Evolutionary conservation across 2,888 invertebrate species (phyloP).

Genomic region (Chrysolina americana): DNA sequence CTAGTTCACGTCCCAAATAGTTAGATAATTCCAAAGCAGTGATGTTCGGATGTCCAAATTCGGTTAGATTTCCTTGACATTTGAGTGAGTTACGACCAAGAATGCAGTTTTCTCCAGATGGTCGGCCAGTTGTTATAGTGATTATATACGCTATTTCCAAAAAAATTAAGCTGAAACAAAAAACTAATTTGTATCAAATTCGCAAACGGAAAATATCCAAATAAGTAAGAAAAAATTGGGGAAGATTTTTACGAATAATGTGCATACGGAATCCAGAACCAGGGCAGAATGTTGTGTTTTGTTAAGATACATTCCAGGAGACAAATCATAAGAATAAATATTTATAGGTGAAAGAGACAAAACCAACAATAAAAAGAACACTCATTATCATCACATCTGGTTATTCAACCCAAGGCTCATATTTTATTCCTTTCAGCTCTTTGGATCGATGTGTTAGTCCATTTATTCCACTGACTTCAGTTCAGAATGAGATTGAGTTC

Average conservation of each 20-base stretch:
- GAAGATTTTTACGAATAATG: no score
- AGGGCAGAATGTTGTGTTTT: background rate
- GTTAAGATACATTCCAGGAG: no score
- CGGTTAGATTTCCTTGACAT: constrained; percentile 20
- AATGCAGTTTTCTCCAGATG: constrained; percentile 3
- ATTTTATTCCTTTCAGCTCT: no score
- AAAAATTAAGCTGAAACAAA: constrained; percentile 25
- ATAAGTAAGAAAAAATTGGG: no score
- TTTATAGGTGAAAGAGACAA: no score
- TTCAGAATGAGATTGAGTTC: no score
- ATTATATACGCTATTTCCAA: constrained; percentile 8
- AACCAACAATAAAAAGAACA: no score
- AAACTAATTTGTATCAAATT: background rate
- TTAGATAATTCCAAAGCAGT: constrained; percentile 15
- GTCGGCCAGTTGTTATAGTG: constrained; percentile 15
- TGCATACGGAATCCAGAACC: background rate
- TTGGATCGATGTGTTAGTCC: no score
- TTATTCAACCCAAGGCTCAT: no score
- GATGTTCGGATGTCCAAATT: constrained; percentile 1
- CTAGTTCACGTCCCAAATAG: background rate
- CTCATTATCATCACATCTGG: no score
- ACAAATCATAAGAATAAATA: no score
- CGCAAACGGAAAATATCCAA: background rate
- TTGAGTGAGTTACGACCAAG: background rate
- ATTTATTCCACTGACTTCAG: no score